Evolutionary conservation across 35 echinoderm and acorn worm genomes (phyloP).

Genomic region (Ptychodera flava): DNA sequence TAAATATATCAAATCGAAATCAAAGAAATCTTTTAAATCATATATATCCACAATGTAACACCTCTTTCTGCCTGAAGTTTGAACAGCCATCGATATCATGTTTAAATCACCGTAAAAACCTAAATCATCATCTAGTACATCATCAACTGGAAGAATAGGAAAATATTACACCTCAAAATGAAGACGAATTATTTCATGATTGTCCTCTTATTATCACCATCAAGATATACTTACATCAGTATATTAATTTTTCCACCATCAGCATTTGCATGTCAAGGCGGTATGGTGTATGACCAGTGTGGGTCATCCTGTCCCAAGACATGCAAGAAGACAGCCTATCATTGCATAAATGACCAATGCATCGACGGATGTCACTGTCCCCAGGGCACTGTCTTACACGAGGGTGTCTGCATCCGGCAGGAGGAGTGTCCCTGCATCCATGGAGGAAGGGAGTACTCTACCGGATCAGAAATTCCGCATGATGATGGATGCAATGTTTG

Average conservation of each 20-base stretch:
- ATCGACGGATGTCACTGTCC: slow-evolving; percentile 31
- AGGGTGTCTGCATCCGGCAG: slow-evolving; percentile 8
- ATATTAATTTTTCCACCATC: background rate
- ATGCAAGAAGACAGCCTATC: slow-evolving; percentile 3
- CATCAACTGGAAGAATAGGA: no score
- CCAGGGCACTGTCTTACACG: slow-evolving; percentile 8
- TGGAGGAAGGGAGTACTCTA: slow-evolving; percentile 4
- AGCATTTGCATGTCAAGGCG: background rate
- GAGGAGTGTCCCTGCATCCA: slow-evolving; percentile 12
- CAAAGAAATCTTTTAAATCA: no score
- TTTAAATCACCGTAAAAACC: no score
- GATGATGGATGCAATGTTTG: slow-evolving; percentile 8
- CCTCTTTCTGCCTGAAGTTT: no score
- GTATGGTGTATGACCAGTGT: slow-evolving; percentile 6
- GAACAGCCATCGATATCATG: no score
- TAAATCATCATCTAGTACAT: no score
- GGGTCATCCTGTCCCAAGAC: slow-evolving; percentile 13
- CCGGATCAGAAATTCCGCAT: background rate
- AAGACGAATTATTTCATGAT: no score
- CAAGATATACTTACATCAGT: no score
- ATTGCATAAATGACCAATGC: slow-evolving; percentile 20
- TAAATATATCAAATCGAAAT: no score
- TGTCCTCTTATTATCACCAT: no score
- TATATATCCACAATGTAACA: no score
- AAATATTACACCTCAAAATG: no score